Conservation (phyloP, 1,140 invertebrate species). For the Teleopsis dalmanni region DNA sequence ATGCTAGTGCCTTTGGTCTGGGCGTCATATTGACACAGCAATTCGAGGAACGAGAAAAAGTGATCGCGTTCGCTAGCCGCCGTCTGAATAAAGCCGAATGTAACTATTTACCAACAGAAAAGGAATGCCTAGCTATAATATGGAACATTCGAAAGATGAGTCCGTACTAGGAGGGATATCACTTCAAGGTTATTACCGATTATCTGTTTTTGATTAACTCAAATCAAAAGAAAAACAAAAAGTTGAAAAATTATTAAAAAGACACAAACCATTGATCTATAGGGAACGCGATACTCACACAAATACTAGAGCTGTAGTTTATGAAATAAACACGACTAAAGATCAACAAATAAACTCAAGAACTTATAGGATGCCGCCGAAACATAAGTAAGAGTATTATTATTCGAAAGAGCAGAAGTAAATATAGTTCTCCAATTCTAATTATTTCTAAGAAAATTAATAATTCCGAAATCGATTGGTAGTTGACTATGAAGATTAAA, state of each 20-base stretch:
- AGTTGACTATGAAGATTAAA: constrained; percentile 40
- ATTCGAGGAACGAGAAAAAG: no score
- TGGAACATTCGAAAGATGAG: no score
- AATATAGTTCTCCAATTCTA: constrained; percentile 20
- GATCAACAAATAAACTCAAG: constrained; percentile 25
- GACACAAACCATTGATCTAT: constrained; percentile 2
- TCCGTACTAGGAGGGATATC: no score
- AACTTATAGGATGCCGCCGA: constrained; percentile 32
- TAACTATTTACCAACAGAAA: no score
- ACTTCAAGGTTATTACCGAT: no score
- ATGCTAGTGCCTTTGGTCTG: no score
- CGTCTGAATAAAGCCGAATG: no score
- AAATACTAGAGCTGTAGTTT: constrained; percentile 8
- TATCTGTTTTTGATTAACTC: constrained; percentile 1
- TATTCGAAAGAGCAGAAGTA: constrained; percentile 31
- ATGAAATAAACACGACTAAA: constrained; percentile 25
- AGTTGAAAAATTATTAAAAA: not conserved
- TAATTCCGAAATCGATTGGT: constrained; percentile 31
- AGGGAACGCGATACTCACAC: constrained; percentile 4
- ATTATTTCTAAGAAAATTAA: constrained; percentile 21
- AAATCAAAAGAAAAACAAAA: not conserved
- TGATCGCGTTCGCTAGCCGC: no score
- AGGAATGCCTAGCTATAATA: no score
- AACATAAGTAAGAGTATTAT: constrained; percentile 43
- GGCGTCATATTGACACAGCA: no score